A percentile compares a stretch with the other conserved stretches of the same genome.
These are phyloP conservation scores for Limnephilus marmoratus DNA, from an alignment of 2,888 invertebrate species.

Conservation along the genomic window DNA sequence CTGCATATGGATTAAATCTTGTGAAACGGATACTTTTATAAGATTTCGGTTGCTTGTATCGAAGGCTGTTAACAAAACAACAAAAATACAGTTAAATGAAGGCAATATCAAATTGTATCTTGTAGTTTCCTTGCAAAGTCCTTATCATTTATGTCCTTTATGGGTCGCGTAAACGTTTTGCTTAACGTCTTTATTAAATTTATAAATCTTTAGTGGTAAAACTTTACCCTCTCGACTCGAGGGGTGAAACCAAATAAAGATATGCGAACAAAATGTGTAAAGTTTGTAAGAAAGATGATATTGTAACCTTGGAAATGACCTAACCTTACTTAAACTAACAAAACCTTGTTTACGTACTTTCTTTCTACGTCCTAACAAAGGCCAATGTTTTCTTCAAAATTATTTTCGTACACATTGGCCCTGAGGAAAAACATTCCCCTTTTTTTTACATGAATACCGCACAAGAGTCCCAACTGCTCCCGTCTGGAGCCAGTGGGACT, in stretches of 20 bases:
- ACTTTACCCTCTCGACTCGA: not conserved
- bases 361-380: too few relatives aligned
- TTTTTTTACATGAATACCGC: too few relatives aligned
- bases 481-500: too few relatives aligned
- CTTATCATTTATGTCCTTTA: constrained; percentile 4
- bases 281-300: not conserved
- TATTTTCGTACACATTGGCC: too few relatives aligned
- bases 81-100: not conserved
- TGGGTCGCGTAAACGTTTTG: constrained; percentile 14
- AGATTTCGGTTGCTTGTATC: not conserved
- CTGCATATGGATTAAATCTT: too few relatives aligned
- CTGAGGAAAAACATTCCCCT: too few relatives aligned
- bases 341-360: not conserved
- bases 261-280: not conserved
- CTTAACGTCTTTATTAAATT: constrained; percentile 19
- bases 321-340: not conserved
- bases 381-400: too few relatives aligned
- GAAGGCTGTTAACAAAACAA: not conserved
- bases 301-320: not conserved
- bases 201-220: not conserved
- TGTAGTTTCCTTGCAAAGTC: not conserved
- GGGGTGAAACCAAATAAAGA: not conserved
- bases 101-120: not conserved
- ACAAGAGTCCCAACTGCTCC: too few relatives aligned
- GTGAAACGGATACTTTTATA: not conserved